phyloP scores from a whole-genome alignment of 2,113 vertebrate genomes.

The Uropsilus gracilis region DNA sequence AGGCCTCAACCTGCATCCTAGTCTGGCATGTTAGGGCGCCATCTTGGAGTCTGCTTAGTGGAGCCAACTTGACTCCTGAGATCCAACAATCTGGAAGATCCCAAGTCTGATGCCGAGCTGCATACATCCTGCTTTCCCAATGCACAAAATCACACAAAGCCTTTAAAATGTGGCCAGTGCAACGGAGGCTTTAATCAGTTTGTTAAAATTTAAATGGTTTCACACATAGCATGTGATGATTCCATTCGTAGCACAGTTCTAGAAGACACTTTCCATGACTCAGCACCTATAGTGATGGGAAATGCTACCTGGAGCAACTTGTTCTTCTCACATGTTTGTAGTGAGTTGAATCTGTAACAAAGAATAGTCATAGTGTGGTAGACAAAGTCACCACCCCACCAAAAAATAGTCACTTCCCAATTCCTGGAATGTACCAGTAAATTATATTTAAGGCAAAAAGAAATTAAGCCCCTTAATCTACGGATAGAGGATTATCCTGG shows the following conservation, averaged over 20 bases:
- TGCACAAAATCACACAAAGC: background rate
- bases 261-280: background rate
- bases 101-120: background rate
- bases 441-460: background rate
- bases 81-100: background rate
- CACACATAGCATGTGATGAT: background rate
- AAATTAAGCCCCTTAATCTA: background rate
- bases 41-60: too few species aligned
- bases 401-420: background rate
- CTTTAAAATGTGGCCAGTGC: background rate
- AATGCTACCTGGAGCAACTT: background rate
- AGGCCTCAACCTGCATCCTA: background rate
- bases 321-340: background rate
- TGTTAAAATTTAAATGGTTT: background rate
- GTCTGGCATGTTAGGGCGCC: fast-evolving
- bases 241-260: background rate
- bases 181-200: background rate
- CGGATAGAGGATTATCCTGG: background rate
- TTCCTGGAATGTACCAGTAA: background rate
- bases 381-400: background rate
- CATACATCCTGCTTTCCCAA: background rate
- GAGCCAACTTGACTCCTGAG: background rate
- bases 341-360: background rate
- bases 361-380: background rate
- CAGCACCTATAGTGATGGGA: background rate